Base-by-base conservation (phyloP, 2,888 invertebrate species). In the Heteromurus nitidus region DNA sequence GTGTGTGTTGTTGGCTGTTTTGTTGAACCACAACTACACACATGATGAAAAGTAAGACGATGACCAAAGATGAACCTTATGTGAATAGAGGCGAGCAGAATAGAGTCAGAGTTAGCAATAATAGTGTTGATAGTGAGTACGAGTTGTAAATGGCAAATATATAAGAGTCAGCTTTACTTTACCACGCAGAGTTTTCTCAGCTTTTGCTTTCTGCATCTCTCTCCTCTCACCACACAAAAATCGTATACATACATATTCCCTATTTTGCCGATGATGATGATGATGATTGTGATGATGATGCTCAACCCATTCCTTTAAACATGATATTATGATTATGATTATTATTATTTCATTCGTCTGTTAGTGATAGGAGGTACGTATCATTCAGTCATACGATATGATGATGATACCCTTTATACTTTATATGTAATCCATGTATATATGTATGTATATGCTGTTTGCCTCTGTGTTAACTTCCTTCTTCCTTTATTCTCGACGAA, bases 1-100 rank as follows among this genome's bases (percentile, higher is more conserved):
- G 47, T 11, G 36, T 16, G 50, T 50, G 50, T 24, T 58, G 58
- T n/a, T n/a, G 53, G 64, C 74, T 74, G 74, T 64, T n/a, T n/a
- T 74, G 47, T 74, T 74, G 74, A 64, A 74, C 74, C 64, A 74
- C 74, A 74, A 53, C 58, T 36, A 68, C 24, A 47, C 55, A 72
- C 64, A 74, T 74, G 74, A 74, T 74, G 64, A 74, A 74, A 74
- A 74, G 74, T 74, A 74, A 74, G 74, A 74, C 74, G 74, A 74
- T 74, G 74, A 74, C 74, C 74, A 74, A 74, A 74, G 74, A 62
- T 74, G 74, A 74, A 74, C 74, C 62, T 74, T 64, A 74, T 64
- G 64, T 74, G 74, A 74, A 74, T 62, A 74, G 69, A 53, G 55
- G 69, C 31, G 36, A 69, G 36, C 67, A 47, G 42, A 64, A 64